Evolutionary conservation across 1,140 invertebrate species (phyloP), one percentile per base, ranked within the genome.

Genomic region (Cydia pomonella): DNA sequence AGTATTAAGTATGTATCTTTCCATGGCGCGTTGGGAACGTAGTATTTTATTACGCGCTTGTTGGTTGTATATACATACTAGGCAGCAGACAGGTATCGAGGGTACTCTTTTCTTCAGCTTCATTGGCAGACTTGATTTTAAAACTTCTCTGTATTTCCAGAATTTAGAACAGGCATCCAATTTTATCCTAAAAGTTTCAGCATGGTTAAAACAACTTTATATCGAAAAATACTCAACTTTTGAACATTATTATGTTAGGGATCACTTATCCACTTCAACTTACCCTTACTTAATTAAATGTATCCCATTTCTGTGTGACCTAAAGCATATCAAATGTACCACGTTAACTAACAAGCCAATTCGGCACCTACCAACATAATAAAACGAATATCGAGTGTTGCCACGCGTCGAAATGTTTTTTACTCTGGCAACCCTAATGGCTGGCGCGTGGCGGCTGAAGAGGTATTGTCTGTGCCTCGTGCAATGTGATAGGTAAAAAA

Each of bases 401-500:
- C 64, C 64, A 69, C 64, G 64, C 64, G 64, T 16, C 64, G 29
- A 69, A 38, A 69, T 38, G 64, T 21, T 69, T 69, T 69, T 69
- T 69, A 69, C 64, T 29, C 64, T 69, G 64, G 64, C 29, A 29
- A 69, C 27, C 33, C 64, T 69, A 69, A 69, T 69, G 64, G 64
- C 16, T 23, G 27, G 6, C 64, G 64, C 64, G 64, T 69, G 64
- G 64, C 64, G 16, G 64, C 27, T 33, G 64, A 69, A 69, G 64
- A 33, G 64, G 64, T 33, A 69, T 69, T 69, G 64, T 69, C 64
- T 69, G 64, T 33, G 64, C 64, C 64, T 69, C 64, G 64, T 69
- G 64, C 64, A 33, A 33, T 69, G 64, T 69, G 64, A 69, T 69
- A 69, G 64, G 64, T 69, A 69, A 69, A 69, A 69, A 69, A 41